These are phyloP conservation scores for Lamprotornis superbus DNA, from an alignment of 2,113 vertebrate species.

Conservation along the genomic window DNA sequence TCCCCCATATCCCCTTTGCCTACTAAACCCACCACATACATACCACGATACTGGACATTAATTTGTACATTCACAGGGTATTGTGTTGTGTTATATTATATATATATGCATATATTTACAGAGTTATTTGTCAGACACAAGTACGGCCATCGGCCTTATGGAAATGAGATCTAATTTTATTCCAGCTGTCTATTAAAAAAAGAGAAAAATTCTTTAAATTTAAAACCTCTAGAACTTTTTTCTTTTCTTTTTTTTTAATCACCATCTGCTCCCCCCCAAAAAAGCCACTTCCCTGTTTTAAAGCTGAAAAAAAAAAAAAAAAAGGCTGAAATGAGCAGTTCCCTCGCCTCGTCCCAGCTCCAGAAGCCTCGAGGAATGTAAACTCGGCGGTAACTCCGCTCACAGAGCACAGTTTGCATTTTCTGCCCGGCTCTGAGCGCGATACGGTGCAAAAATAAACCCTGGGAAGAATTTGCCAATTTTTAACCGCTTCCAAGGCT, in stretches of 20 bases:
- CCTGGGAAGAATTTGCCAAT: neutral
- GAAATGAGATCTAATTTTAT: conserved; percentile 4
- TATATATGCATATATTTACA: neutral
- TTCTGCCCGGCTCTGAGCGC: neutral
- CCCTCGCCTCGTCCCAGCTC: neutral
- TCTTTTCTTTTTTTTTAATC: neutral
- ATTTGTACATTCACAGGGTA: neutral
- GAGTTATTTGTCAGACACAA: neutral
- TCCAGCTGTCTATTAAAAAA: neutral
- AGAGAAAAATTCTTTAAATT: neutral
- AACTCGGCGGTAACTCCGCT: neutral
- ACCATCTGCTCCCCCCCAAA: neutral
- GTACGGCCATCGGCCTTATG: neutral
- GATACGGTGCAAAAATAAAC: neutral
- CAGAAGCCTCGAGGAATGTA: neutral
- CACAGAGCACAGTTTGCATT: neutral
- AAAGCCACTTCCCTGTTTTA: conserved; percentile 8
- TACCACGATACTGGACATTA: neutral
- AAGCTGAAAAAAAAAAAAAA: neutral
- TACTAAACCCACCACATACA: neutral
- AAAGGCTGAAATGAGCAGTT: neutral
- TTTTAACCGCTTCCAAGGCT: neutral
- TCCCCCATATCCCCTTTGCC: neutral
- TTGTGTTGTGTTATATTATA: neutral
- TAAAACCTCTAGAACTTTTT: neutral